phyloP scores from a whole-genome alignment of 1,140 invertebrate genomes.

The Drosophila fuyamai region DNA sequence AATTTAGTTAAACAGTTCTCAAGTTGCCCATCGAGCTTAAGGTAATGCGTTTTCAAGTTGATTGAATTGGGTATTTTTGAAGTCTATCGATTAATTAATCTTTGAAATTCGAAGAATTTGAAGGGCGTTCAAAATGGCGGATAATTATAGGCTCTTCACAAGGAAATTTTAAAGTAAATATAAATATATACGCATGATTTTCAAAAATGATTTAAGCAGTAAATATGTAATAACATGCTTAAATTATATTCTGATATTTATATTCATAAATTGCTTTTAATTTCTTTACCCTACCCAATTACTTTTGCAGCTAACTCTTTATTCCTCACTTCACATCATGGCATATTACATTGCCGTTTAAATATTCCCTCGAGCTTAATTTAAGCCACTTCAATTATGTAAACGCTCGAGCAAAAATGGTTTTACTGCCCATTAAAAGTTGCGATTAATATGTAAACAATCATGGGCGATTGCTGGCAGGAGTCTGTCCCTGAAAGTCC shows the following conservation, averaged over 20 bases:
- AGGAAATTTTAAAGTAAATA: background rate
- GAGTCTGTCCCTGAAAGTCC: conserved; percentile 21
- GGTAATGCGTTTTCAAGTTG: conserved; percentile 14
- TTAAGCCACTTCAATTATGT: conserved; percentile 53
- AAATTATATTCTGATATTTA: no score
- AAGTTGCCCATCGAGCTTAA: conserved; percentile 33
- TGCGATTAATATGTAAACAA: conserved; percentile 81
- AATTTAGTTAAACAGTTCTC: conserved; percentile 74
- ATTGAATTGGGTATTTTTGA: conserved; percentile 23
- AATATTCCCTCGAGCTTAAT: conserved; percentile 23
- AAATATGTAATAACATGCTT: no score
- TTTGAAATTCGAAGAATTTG: background rate
- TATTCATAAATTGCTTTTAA: background rate
- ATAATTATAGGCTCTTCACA: no score
- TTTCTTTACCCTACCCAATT: background rate
- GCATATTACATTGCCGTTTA: background rate
- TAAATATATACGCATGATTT: background rate
- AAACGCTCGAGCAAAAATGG: conserved; percentile 40
- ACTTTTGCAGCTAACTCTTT: background rate
- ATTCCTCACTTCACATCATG: background rate
- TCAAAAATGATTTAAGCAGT: no score
- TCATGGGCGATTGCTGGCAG: conserved; percentile 64
- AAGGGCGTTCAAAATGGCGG: no score
- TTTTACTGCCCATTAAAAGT: conserved; percentile 68
- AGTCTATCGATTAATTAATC: conserved; percentile 21